These are phyloP conservation scores for Periophthalmus magnuspinnatus DNA, from an alignment of 2,797 vertebrate species.

Conservation along the genomic window DNA sequence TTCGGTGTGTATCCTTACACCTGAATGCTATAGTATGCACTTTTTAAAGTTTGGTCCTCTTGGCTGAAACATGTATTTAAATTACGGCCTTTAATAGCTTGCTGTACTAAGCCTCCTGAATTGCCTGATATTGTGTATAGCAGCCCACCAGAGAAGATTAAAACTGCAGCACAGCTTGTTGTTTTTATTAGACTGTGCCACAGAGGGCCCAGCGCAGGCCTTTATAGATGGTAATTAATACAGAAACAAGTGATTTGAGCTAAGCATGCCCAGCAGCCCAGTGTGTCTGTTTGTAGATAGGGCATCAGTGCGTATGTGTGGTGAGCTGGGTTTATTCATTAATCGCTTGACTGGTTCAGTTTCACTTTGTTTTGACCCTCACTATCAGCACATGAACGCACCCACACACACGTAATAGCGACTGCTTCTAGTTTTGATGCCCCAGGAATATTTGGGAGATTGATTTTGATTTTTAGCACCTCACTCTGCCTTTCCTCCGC, in stretches of 20 bases:
- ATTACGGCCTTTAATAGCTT: constrained; percentile 22
- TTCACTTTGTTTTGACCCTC: constrained; percentile 28
- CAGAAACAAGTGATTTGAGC: constrained; percentile 50
- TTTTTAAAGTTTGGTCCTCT: neutral
- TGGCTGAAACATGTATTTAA: constrained; percentile 11
- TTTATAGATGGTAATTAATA: constrained; percentile 68
- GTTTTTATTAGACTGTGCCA: constrained; percentile 58
- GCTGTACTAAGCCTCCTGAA: constrained; percentile 8
- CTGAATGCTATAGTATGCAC: neutral
- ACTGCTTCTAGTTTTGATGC: constrained; percentile 26
- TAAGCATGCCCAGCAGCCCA: constrained; percentile 42
- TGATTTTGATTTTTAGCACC: constrained; percentile 49
- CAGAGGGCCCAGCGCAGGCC: constrained; percentile 31
- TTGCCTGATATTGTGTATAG: constrained; percentile 13
- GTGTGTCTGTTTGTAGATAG: constrained; percentile 13
- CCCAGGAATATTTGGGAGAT: constrained; percentile 26
- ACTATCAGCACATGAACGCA: constrained; percentile 16
- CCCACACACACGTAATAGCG: neutral
- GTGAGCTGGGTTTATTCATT: constrained; percentile 63
- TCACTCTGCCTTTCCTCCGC: constrained; percentile 21
- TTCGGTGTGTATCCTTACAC: no score
- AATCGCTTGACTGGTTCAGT: constrained; percentile 53
- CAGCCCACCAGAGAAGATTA: constrained; percentile 20
- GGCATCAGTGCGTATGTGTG: constrained; percentile 28
- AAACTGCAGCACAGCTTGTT: constrained; percentile 31